Evolutionary conservation across 1,140 invertebrate species (phyloP).

Genomic region (Drosophila pectinifera): DNA sequence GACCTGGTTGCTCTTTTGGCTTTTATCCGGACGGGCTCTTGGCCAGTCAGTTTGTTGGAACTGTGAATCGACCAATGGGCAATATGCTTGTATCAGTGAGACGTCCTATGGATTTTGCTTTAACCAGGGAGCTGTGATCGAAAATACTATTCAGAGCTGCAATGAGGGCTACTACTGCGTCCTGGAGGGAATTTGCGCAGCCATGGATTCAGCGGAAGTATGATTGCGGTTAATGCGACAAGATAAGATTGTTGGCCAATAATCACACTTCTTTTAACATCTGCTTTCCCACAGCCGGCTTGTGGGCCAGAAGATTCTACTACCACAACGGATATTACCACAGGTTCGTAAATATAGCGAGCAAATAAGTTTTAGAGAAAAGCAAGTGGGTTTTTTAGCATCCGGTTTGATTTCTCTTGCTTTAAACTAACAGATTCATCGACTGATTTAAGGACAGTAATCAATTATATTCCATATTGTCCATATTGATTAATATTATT

Average conservation of each 20-base stretch:
- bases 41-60: slow-evolving; percentile 37
- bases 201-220: slow-evolving; percentile 26
- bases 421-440: slow-evolving; percentile 8
- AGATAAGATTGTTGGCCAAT: not conserved
- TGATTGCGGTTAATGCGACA: not conserved
- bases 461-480: too few species aligned
- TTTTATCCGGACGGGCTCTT: not conserved
- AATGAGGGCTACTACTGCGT: slow-evolving; percentile 47
- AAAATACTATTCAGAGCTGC: slow-evolving; percentile 17
- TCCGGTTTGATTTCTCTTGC: not conserved
- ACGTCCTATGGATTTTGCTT: slow-evolving; percentile 50
- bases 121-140: not conserved
- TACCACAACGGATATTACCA: slow-evolving; percentile 22
- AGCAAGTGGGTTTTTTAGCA: not conserved
- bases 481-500: too few species aligned
- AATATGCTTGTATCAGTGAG: slow-evolving; percentile 57
- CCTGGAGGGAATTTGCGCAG: slow-evolving; percentile 29
- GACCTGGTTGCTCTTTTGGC: slow-evolving; percentile 4
- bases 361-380: slow-evolving; percentile 5
- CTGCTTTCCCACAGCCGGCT: slow-evolving; percentile 21
- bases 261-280: not conserved
- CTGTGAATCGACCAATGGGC: slow-evolving; percentile 26
- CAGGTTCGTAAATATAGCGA: slow-evolving; percentile 29
- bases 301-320: slow-evolving; percentile 33
- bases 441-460: not conserved